A percentile compares a stretch with the other conserved stretches of the same genome.
phyloP scores from a whole-genome alignment of 2,113 vertebrate genomes.

The Arenaria interpres region DNA sequence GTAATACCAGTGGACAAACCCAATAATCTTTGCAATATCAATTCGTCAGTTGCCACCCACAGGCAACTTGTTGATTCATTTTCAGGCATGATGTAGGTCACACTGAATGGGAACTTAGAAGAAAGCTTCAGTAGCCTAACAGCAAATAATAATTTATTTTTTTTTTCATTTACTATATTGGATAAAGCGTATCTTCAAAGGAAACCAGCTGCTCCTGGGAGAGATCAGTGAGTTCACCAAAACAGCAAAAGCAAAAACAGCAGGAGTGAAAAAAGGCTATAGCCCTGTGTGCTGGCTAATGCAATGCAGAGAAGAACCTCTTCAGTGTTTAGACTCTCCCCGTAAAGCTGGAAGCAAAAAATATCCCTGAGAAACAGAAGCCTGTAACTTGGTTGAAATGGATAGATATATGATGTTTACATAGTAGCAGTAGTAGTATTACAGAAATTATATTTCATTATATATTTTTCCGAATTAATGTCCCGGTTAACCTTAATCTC shows the following conservation, averaged over 20 bases:
- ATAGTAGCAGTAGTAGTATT: not conserved
- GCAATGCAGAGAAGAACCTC: not conserved
- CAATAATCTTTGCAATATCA: not conserved
- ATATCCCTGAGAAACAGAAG: not conserved
- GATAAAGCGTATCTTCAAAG: not conserved
- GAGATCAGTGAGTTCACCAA: not conserved
- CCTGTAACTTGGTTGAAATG: not conserved
- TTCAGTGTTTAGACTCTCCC: not conserved
- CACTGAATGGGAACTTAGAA: not conserved
- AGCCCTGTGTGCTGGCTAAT: not conserved
- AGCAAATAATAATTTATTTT: not conserved
- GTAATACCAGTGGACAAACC: not conserved
- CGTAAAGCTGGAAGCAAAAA: not conserved
- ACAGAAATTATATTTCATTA: not conserved
- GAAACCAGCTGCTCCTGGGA: not conserved
- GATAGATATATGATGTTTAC: not conserved
- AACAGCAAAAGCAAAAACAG: not conserved
- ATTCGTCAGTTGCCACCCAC: not conserved
- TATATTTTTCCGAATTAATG: not conserved
- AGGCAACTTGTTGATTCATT: not conserved
- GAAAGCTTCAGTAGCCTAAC: not conserved
- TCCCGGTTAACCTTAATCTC: not conserved
- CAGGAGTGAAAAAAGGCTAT: not conserved
- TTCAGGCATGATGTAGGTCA: not conserved
- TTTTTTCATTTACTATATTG: not conserved